phyloP scores from a whole-genome alignment of 2,113 vertebrate species.

The Todiramphus chloris region DNA sequence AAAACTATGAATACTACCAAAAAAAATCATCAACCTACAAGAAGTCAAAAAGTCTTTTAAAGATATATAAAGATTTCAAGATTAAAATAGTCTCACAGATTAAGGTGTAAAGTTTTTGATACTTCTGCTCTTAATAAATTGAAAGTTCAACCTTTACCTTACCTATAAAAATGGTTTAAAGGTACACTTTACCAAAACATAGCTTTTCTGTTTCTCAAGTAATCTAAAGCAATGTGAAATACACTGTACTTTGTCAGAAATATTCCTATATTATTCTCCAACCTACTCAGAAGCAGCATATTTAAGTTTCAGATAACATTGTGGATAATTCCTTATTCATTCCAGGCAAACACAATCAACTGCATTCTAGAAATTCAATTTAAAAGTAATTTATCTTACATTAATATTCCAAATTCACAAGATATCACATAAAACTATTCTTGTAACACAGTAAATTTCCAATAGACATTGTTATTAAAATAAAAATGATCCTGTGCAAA shows the following conservation, averaged over 20 bases:
- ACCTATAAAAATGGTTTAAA: background rate
- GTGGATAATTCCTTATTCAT: slow-evolving; percentile 71
- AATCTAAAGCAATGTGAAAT: slow-evolving; percentile 34
- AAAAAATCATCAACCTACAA: background rate
- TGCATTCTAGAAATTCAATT: slow-evolving; percentile 70
- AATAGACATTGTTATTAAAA: slow-evolving; percentile 54
- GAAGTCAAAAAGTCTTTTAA: background rate
- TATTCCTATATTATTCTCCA: slow-evolving; percentile 48
- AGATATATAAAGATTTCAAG: background rate
- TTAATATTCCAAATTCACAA: slow-evolving; percentile 73
- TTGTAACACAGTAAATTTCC: slow-evolving; percentile 58
- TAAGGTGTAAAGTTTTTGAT: background rate
- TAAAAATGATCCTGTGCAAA: slow-evolving; percentile 38
- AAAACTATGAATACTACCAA: background rate
- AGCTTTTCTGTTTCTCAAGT: slow-evolving; percentile 12
- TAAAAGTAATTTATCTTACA: slow-evolving; percentile 73
- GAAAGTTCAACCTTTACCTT: slow-evolving; percentile 11
- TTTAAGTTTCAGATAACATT: slow-evolving; percentile 63
- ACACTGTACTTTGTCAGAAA: slow-evolving; percentile 63
- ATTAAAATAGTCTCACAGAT: background rate
- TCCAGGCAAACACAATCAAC: slow-evolving; percentile 63
- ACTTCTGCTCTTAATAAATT: background rate
- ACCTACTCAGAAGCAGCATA: slow-evolving; percentile 56
- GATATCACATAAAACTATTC: slow-evolving; percentile 54
- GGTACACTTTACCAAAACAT: slow-evolving; percentile 26